These are phyloP conservation scores for Tyrophagus putrescentiae DNA, from an alignment of 1,140 invertebrate species.

Conservation along the genomic window DNA sequence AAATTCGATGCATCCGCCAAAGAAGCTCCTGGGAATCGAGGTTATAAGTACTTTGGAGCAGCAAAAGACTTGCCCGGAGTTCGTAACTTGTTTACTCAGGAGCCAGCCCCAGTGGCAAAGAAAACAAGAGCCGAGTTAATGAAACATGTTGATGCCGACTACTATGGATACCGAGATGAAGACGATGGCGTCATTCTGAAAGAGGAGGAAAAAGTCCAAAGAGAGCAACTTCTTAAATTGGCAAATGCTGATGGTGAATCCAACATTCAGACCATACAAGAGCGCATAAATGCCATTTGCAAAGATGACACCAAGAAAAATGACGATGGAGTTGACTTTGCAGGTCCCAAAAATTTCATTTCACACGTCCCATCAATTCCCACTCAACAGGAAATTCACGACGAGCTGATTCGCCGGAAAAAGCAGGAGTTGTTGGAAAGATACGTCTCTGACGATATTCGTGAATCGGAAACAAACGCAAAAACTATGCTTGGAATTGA, in stretches of 20 bases:
- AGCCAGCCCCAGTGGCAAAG: conserved; percentile 66
- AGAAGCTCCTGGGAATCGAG: conserved; percentile 91
- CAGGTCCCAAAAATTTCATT: conserved; percentile 44
- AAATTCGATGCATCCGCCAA: conserved; percentile 84
- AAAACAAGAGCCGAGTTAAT: conserved; percentile 91
- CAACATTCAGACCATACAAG: background rate
- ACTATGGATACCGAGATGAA: conserved; percentile 96
- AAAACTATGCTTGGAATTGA: conserved; percentile 29
- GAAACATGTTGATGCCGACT: conserved; percentile 94
- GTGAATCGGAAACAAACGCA: conserved; percentile 26
- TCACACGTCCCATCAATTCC: conserved; percentile 64
- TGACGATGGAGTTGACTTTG: conserved; percentile 26
- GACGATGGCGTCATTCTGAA: conserved; percentile 89
- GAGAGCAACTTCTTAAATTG: conserved; percentile 11
- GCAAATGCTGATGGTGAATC: conserved; percentile 11
- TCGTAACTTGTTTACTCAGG: conserved; percentile 89
- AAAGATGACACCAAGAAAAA: conserved; percentile 27
- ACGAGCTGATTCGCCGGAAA: conserved; percentile 65
- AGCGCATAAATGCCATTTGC: background rate
- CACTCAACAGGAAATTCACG: conserved; percentile 72
- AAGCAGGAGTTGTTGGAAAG: conserved; percentile 66
- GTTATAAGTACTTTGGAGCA: conserved; percentile 99
- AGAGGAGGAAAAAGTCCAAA: conserved; percentile 62
- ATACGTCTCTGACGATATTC: conserved; percentile 35
- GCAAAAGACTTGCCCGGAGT: conserved; percentile 97